Percentiles rank a stretch among this genome's conserved stretches.
Conservation (phyloP, 2,797 vertebrate species). For the Babyrousa celebensis region DNA sequence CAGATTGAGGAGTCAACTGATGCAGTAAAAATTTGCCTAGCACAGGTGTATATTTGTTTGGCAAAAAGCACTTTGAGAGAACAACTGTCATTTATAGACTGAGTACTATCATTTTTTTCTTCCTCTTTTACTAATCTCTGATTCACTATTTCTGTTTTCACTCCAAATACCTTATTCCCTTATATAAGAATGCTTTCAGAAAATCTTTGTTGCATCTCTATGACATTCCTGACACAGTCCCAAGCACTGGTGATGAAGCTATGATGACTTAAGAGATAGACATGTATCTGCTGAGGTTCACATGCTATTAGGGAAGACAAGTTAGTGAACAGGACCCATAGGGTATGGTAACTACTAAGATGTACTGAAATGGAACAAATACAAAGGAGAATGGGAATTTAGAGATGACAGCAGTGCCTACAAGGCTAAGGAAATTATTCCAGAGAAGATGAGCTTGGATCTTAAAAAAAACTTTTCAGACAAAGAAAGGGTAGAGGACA, state of each 20-base stretch:
- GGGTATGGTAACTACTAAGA: not conserved
- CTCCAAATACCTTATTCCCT: not conserved
- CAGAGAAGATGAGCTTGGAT: not conserved
- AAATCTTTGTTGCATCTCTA: not conserved
- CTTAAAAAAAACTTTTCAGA: slow-evolving; percentile 31
- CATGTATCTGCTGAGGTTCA: not conserved
- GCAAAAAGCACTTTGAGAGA: not conserved
- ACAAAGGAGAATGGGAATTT: not conserved
- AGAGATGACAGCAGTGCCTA: not conserved
- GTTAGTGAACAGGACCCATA: not conserved
- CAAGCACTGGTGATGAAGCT: not conserved
- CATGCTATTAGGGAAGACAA: not conserved
- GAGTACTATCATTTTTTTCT: not conserved
- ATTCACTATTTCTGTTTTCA: slow-evolving; percentile 6
- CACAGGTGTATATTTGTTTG: not conserved
- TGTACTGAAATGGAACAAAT: not conserved
- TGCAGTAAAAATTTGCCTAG: not conserved
- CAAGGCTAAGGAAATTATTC: not conserved
- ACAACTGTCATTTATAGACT: not conserved
- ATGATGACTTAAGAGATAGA: not conserved
- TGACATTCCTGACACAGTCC: not conserved
- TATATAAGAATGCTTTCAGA: not conserved
- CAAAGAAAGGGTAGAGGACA: not conserved
- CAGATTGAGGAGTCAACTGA: not conserved
- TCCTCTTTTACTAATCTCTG: not conserved